Base-by-base conservation (phyloP, 2,797 vertebrate genomes). In the Crenuchus spilurus region DNA sequence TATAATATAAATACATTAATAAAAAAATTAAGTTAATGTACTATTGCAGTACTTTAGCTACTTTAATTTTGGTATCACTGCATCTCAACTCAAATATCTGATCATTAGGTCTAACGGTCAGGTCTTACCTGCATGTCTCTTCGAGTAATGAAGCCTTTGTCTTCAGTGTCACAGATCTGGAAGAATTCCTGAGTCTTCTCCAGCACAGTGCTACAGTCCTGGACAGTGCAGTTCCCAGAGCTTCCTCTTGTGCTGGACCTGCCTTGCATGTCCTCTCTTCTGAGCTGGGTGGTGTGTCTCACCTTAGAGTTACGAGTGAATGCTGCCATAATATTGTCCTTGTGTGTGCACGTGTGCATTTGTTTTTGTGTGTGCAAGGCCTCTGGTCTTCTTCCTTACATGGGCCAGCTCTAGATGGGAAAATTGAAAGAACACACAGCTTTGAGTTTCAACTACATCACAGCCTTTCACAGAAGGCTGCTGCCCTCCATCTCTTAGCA, bases 171-270 rank as follows among this genome's bases (percentile, higher is more conserved):
- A 62, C 96, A 98, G 76, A 95, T 92, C 92, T 93, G 94, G 86
- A 99, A 99, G 82, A 98, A 96, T 72, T 99, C 95, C 0, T 80
- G 91, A 6, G 93, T 94, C 87, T 95, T 97, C 80, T 85, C 93
- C 87, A 90, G 79, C 68, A 98, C 76, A 18, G 87, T 80, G 72
- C 77, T 87, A 75, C 73, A 84, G 77, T 86, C 75, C 26, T 80
- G 83, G 63, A 79, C 14, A 7, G 79, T 73, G 30, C 42, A 65
- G 0, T 69, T 78, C 42, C 18, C 7, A 63, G 79, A 0, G 58
- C 54, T 0, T 66, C 69, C 49, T 69, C 58, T 4, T 70, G 83
- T 73, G 2, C 3, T 66, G 31, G 75, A 62, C 14, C 61, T 79
- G 61, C 55, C 39, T 41, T 51, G 42, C 20, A 30, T 84, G 60